Base-by-base conservation (phyloP, 2,888 invertebrate species). In the Heliconius aoede region DNA sequence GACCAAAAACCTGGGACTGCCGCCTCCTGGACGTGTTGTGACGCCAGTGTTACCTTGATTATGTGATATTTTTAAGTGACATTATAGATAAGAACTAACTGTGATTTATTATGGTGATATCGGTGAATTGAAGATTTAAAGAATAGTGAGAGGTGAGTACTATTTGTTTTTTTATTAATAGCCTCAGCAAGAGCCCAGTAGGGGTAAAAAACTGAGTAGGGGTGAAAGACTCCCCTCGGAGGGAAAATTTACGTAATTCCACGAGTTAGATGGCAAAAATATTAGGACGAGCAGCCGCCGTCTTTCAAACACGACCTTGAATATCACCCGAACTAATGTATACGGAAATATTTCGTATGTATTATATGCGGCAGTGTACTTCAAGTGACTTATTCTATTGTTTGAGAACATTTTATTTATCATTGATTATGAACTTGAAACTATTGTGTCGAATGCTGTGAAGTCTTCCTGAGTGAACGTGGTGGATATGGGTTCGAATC, bases 1-100 rank as follows among this genome's bases (percentile, higher is more conserved):
- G 91, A 91, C 85, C 85, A 85, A 86, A 83, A 86, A 91, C 93
- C 93, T 85, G 86, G 91, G 91, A 92, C 90, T 89, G 90, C 91
- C 91, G 94, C 94, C 94, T 94, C 94, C 89, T 83, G 90, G 90
- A 91, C 93, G 94, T 94, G 94, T 94, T 94, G 94, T 94, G 94
- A 94, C 93, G 83, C 83, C 91, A 91, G 93, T 93, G 94, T 92
- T 93, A 93, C 92, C 92, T 85, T 87, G 87, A 91, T 90, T 89
- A 93, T 94, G 94, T 94, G 94, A 94, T 94, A 93, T 92, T 85
- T 89, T 90, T 92, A 77, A 92, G 92, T 93, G 94, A 93, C 94
- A 89, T 89, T 87, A n/a, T n/a, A 90, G 86, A 88, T 93, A 93
- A 86, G 90, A 93, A 92, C 93, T 89, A 93, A 93, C 94, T 94